These are phyloP conservation scores for Psephotus haematonotus DNA, from an alignment of 2,113 vertebrate genomes.

Conservation along the genomic window DNA sequence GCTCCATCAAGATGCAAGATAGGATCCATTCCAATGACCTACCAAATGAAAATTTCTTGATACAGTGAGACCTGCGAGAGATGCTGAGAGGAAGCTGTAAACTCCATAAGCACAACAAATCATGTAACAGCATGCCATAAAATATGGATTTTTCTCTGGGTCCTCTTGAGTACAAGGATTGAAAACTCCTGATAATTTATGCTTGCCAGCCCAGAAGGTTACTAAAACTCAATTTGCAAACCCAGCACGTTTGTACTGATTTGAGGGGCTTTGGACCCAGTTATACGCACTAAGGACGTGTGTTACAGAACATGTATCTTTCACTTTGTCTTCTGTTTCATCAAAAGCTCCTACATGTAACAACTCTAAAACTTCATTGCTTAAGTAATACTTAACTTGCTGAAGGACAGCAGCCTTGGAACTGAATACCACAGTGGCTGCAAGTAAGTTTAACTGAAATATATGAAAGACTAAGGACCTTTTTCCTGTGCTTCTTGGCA, in stretches of 20 bases:
- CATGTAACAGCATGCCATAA: rapidly evolving
- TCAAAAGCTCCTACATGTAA: neutral
- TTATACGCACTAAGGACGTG: neutral
- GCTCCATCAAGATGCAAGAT: neutral
- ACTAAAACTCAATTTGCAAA: neutral
- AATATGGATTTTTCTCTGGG: rapidly evolving
- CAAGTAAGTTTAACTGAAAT: neutral
- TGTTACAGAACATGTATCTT: neutral
- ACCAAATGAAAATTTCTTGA: neutral
- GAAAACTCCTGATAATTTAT: neutral
- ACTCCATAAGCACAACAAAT: neutral
- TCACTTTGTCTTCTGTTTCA: neutral
- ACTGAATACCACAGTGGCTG: neutral
- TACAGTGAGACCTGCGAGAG: neutral
- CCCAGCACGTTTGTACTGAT: neutral
- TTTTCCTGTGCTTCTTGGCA: neutral
- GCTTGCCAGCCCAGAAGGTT: neutral
- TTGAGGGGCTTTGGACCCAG: neutral
- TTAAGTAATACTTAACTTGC: neutral
- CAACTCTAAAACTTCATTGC: neutral
- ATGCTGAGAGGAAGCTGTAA: neutral
- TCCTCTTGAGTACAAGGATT: neutral
- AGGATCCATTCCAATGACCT: neutral
- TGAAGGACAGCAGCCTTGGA: neutral
- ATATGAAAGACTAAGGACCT: neutral